Percentiles rank a stretch among this genome's conserved stretches.
Conservation (phyloP, 2,797 vertebrate species). For the Mycteria americana region DNA sequence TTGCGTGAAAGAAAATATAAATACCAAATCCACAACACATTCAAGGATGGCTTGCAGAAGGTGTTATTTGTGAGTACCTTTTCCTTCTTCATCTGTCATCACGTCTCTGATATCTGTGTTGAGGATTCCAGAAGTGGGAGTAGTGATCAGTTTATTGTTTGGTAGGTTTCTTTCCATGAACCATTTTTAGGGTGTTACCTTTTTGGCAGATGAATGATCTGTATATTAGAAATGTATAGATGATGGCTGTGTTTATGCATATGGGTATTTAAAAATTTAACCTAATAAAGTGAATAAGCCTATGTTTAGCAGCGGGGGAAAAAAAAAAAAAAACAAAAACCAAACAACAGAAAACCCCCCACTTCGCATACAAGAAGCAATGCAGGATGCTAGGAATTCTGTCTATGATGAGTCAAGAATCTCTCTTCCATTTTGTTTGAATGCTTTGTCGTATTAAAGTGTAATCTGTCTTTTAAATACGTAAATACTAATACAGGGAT, state of each 20-base stretch:
- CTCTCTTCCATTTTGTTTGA: constrained; percentile 54
- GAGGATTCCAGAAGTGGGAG: constrained; percentile 63
- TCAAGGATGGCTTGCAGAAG: constrained; percentile 85
- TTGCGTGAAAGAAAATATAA: constrained; percentile 44
- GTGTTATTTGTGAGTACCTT: constrained; percentile 90
- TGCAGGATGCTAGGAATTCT: constrained; percentile 1
- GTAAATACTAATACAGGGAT: neutral
- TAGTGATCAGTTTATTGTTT: constrained; percentile 62
- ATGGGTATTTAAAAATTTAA: neutral
- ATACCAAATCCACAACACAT: constrained; percentile 51
- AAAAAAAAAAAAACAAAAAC: neutral
- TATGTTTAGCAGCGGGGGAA: neutral
- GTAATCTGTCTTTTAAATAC: neutral
- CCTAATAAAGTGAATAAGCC: neutral
- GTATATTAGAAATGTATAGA: neutral
- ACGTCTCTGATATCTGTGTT: constrained; percentile 49
- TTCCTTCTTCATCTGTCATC: constrained; percentile 65
- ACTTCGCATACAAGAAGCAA: neutral
- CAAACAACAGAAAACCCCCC: neutral
- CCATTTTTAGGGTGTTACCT: constrained; percentile 71
- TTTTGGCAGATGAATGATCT: constrained; percentile 4
- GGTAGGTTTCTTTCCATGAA: constrained; percentile 55
- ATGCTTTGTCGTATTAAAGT: constrained; percentile 39
- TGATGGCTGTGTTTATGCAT: neutral
- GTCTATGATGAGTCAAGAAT: neutral